A percentile compares a stretch with the other conserved stretches of the same genome.
Evolutionary conservation across 2,888 invertebrate genomes (phyloP).

Genomic region (Athalia rosae): DNA sequence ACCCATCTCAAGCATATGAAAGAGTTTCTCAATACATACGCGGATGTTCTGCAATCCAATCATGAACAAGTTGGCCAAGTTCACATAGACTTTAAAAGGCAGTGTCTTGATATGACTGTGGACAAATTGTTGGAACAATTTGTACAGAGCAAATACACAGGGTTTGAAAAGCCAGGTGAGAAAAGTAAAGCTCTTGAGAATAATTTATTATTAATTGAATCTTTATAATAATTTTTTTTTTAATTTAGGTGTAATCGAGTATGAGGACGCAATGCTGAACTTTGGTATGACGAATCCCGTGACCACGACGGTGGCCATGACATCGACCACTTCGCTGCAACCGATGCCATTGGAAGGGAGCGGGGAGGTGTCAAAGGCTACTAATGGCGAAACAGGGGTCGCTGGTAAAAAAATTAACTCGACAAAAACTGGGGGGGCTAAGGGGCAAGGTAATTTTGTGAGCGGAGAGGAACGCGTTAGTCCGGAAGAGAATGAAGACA

Average conservation of each 20-base stretch:
- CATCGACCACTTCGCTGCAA: slow-evolving; percentile 52
- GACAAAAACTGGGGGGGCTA: slow-evolving; percentile 69
- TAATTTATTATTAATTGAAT: slow-evolving; percentile 37
- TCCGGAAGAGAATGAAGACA: slow-evolving; percentile 63
- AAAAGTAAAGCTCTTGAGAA: slow-evolving; percentile 42
- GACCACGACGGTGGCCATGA: too few species aligned
- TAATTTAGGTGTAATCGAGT: slow-evolving; percentile 67
- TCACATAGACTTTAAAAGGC: slow-evolving; percentile 94
- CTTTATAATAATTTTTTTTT: not conserved
- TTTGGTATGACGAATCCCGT: slow-evolving; percentile 51
- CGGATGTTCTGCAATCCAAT: slow-evolving; percentile 90
- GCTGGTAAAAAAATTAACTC: slow-evolving; percentile 71
- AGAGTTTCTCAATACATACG: slow-evolving; percentile 92
- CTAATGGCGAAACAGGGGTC: slow-evolving; percentile 72
- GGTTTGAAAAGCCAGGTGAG: slow-evolving; percentile 93
- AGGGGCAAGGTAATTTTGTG: slow-evolving; percentile 68
- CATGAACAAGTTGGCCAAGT: slow-evolving; percentile 93
- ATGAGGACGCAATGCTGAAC: slow-evolving; percentile 69
- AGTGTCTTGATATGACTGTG: slow-evolving; percentile 93
- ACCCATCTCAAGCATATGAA: slow-evolving; percentile 96
- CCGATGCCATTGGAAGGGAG: slow-evolving; percentile 52
- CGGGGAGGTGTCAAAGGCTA: slow-evolving; percentile 63
- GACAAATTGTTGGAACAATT: slow-evolving; percentile 95
- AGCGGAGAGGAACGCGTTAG: slow-evolving; percentile 65
- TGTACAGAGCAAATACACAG: slow-evolving; percentile 93